Evolutionary conservation across 2,113 vertebrate species (phyloP), one percentile per base, ranked within the genome.

Genomic region (Australoheros scitulus): DNA sequence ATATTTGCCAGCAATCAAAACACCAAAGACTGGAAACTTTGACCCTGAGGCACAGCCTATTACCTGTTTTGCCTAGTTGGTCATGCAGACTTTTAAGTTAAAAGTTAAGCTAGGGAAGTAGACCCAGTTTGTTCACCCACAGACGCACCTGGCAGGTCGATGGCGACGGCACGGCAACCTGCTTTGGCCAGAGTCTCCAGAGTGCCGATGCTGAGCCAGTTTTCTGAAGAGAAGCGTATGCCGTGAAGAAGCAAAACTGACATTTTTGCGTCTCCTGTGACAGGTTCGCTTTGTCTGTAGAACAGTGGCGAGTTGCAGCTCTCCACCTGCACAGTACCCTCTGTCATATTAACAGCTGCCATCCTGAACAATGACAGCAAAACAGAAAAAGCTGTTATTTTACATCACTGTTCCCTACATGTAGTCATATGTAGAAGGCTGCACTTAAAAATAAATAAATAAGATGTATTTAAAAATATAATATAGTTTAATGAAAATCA

Each of bases 161-260:
- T 90, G 82, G 98, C 98, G 14, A 99, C 94, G 0, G 97, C 97
- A 1, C 96, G 94, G 90, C 97, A 97, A 76, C 97, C 97, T 0
- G 96, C 96, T n/a, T 95, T 93, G 0, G 97, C 98, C 87, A 99
- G 89, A 1, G 26, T 85, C 61, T 95, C 90, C 32, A 99, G 94
- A 0, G 98, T 98, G 59, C 93, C 96, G 82, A 98, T 95, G 6
- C 87, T 94, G 29, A 96, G 95, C 98, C 98, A 99, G 84, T 97
- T 98, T 80, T 97, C 95, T 0, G 98, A 99, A 34, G 98, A 97
- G 95, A 99, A 99, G 18, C 96, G 96, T 76, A 99, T 97, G 11
- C 98, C 98, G 0, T 99, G 98, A 82, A 99, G 94, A 58, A 99
- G 95, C 64, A 99, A 89, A 74, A 99, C 95, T 0, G 95, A 94